Evolutionary conservation across 2,888 invertebrate genomes (phyloP).

Genomic region (Athetis lepigone): DNA sequence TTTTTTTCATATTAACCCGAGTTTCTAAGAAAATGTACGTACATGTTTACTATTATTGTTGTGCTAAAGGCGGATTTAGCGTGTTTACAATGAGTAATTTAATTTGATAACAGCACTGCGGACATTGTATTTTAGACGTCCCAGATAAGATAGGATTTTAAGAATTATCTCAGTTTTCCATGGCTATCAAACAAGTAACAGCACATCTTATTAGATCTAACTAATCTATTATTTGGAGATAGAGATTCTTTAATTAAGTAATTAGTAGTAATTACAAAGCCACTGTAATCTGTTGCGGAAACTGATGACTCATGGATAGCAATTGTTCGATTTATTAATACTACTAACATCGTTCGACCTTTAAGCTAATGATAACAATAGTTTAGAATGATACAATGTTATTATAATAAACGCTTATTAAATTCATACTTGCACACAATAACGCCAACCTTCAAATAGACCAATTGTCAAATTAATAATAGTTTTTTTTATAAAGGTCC

Average conservation of each 20-base stretch:
- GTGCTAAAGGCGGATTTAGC: slow-evolving; percentile 17
- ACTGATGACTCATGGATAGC: neutral
- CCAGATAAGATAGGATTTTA: slow-evolving; percentile 42
- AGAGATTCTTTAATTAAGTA: neutral
- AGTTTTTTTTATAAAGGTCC: neutral
- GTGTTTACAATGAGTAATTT: slow-evolving; percentile 18
- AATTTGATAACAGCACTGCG: slow-evolving; percentile 39
- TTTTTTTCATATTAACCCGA: neutral
- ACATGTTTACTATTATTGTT: slow-evolving; percentile 16
- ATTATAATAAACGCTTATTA: neutral
- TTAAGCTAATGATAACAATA: slow-evolving; percentile 3
- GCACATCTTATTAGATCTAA: slow-evolving; percentile 10
- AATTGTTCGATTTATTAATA: slow-evolving; percentile 6
- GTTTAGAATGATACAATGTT: slow-evolving; percentile 8
- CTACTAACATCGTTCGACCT: neutral
- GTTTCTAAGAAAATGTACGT: neutral
- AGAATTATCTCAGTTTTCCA: slow-evolving; percentile 28
- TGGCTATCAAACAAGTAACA: slow-evolving; percentile 27
- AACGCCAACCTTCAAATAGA: neutral
- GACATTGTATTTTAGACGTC: slow-evolving; percentile 24
- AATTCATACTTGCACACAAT: slow-evolving; percentile 4
- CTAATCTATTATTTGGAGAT: slow-evolving; percentile 20
- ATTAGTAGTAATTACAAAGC: neutral
- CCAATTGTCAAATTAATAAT: slow-evolving; percentile 11
- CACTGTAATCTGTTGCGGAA: slow-evolving; percentile 1